phyloP scores from a whole-genome alignment of 2,888 invertebrate species.

The Lordiphosa andalusiaca region DNA sequence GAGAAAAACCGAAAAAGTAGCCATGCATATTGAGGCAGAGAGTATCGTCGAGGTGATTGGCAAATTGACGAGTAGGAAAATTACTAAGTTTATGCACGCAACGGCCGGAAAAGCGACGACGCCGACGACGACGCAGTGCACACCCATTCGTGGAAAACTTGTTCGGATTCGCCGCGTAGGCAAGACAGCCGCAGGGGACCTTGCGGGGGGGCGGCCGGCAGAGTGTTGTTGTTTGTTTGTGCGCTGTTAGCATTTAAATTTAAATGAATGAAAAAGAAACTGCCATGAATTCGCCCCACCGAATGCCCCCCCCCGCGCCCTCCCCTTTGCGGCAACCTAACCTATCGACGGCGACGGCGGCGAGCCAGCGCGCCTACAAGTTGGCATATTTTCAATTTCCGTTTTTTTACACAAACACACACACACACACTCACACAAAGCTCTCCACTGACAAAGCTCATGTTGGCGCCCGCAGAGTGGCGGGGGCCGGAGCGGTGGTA shows the following conservation, averaged over 20 bases:
- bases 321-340: neutral
- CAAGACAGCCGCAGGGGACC: slow-evolving; percentile 16
- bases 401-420: slow-evolving; percentile 63
- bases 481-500: slow-evolving; percentile 49
- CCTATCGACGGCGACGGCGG: slow-evolving; percentile 18
- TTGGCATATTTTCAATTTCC: slow-evolving; percentile 80
- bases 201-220: slow-evolving; percentile 31
- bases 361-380: slow-evolving; percentile 77
- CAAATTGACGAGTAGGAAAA: slow-evolving; percentile 41
- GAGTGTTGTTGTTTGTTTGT: slow-evolving; percentile 31
- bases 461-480: slow-evolving; percentile 35
- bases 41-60: slow-evolving; percentile 27
- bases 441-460: slow-evolving; percentile 49
- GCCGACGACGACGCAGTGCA: slow-evolving; percentile 20
- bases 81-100: slow-evolving; percentile 42
- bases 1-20: slow-evolving; percentile 35
- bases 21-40: slow-evolving; percentile 30
- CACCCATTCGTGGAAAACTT: slow-evolving; percentile 69
- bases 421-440: slow-evolving; percentile 22
- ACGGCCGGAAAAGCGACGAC: slow-evolving; percentile 30
- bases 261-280: slow-evolving; percentile 76
- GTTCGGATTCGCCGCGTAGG: slow-evolving; percentile 57
- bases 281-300: slow-evolving; percentile 71
- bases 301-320: slow-evolving; percentile 22
- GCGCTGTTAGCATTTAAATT: slow-evolving; percentile 70